These are phyloP conservation scores for Pogonognathellus flavescens DNA, from an alignment of 1,140 invertebrate species.

Conservation along the genomic window DNA sequence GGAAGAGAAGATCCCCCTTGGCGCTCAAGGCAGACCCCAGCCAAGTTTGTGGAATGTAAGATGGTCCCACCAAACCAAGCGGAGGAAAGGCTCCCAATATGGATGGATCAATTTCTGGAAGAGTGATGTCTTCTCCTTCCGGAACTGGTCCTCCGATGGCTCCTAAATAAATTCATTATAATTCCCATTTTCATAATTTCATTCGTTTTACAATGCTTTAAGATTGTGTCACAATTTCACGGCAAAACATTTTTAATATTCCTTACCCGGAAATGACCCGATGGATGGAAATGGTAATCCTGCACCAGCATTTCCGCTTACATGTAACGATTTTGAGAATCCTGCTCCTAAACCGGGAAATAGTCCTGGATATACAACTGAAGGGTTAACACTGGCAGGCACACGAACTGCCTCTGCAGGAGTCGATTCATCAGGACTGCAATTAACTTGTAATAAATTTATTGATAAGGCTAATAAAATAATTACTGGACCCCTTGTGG, in stretches of 20 bases:
- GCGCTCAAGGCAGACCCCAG: constrained; percentile 63
- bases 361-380: neutral
- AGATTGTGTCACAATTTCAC: neutral
- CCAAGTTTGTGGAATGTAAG: constrained; percentile 61
- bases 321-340: constrained; percentile 55
- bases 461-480: too few species aligned
- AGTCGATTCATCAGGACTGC: too few species aligned
- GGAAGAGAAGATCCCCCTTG: constrained; percentile 64
- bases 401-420: too few species aligned
- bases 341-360: constrained; percentile 47
- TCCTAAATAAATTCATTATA: neutral
- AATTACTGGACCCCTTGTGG: too few species aligned
- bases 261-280: neutral
- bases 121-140: neutral
- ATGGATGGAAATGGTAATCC: constrained; percentile 28
- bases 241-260: neutral
- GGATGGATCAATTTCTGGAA: neutral
- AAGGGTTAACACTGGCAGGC: neutral
- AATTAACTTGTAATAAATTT: too few species aligned
- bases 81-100: constrained; percentile 46
- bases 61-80: constrained; percentile 57
- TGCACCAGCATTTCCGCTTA: constrained; percentile 51
- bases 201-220: too few species aligned
- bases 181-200: too few species aligned
- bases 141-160: constrained; percentile 4